Evolutionary conservation across 2,797 vertebrate species (phyloP), one percentile per base, ranked within the genome.

Genomic region (Sebastes vulpes): DNA sequence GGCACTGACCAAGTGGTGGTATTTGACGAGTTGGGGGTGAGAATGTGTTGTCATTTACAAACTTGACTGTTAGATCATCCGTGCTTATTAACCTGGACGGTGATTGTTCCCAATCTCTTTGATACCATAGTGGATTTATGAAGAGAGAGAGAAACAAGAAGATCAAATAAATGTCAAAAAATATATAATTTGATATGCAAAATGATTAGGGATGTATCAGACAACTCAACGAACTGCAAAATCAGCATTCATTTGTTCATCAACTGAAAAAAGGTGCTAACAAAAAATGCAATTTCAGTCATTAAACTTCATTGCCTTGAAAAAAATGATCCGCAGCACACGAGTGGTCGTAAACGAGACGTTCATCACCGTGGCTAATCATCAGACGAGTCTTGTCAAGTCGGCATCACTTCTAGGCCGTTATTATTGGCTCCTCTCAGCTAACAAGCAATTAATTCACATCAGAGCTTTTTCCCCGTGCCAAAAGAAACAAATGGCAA

Each of bases 371-470:
- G 48, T 77, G 28, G 54, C 79, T 89, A 87, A 92, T 93, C 78
- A 89, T 75, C 72, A 82, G 32, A 86, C 86, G 56, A 76, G 82
- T 84, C 87, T 74, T 88, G 87, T 92, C 85, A 89, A 83, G 89
- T 70, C 88, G 54, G 72, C 76, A 84, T 90, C 86, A 85, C 70
- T 77, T 65, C 77, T 61, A 61, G 77, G 66, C 76, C 78, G 57
- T 87, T 87, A 91, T 90, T 86, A 92, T 82, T 83, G 82, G 83
- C 81, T 82, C 52, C 29, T 86, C 80, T 78, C 67, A 50, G 86
- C 85, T 92, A 94, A 91, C 89, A 87, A 91, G 87, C 91, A 91
- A 92, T 92, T 92, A 91, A 89, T 90, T 88, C 79, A 89, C 79
- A 87, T 89, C 84, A 89, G 77, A 90, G 80, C 38, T 35, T 83